These are phyloP conservation scores for Adoxophyes honmai DNA, from an alignment of 1,140 invertebrate species.

Conservation along the genomic window DNA sequence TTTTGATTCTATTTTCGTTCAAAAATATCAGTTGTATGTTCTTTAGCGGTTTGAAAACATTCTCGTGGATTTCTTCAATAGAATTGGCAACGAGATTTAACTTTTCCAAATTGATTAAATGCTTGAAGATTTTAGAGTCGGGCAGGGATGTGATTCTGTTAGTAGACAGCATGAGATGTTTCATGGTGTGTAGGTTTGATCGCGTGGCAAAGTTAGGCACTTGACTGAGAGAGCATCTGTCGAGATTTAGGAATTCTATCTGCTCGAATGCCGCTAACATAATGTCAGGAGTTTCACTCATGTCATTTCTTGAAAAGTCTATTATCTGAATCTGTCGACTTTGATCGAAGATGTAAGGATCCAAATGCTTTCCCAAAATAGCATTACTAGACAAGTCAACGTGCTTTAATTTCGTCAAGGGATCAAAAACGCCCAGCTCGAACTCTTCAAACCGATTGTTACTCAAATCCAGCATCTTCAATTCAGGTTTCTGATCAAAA, in stretches of 20 bases:
- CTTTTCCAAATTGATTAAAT: conserved; percentile 34
- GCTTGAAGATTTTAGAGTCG: conserved; percentile 25
- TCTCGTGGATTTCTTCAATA: conserved; percentile 38
- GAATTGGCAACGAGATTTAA: conserved; percentile 46
- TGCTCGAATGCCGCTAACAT: conserved; percentile 38
- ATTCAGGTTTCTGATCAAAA: conserved; percentile 42
- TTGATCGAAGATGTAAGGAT: conserved; percentile 41
- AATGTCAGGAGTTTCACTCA: conserved; percentile 39
- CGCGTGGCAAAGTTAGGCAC: conserved; percentile 43
- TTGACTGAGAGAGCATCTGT: conserved; percentile 41
- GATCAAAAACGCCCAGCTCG: conserved; percentile 46
- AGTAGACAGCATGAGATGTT: conserved; percentile 36
- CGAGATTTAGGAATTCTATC: conserved; percentile 42
- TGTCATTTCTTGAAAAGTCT: conserved; percentile 53
- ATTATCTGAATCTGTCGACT: conserved; percentile 33
- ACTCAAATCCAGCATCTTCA: conserved; percentile 46
- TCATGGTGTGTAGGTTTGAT: conserved; percentile 42
- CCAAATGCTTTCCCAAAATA: conserved; percentile 37
- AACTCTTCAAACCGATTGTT: conserved; percentile 39
- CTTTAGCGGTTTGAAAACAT: conserved; percentile 42
- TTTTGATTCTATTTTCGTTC: conserved; percentile 42
- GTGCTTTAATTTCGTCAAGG: conserved; percentile 39
- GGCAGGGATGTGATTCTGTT: conserved; percentile 44
- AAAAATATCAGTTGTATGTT: conserved; percentile 44
- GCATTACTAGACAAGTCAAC: conserved; percentile 49